Evolutionary conservation across 92 coral and sea anemone genomes (phyloP).

Genomic region (Palythoa heliodiscus): DNA sequence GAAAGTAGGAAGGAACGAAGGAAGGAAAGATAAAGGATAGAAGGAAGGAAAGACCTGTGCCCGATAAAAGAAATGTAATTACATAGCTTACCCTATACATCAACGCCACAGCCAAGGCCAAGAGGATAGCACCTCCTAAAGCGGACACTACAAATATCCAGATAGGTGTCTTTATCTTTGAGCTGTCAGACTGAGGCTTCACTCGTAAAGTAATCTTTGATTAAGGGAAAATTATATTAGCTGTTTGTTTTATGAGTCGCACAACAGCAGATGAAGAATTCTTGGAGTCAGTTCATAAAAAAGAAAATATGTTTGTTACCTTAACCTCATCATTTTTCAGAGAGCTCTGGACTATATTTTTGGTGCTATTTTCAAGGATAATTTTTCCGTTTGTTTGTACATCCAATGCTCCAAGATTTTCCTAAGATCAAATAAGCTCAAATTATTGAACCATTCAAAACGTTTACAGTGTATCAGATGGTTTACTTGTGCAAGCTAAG

Average conservation of each 20-base stretch:
- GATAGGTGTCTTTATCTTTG: conserved; percentile 19
- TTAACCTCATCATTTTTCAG: background rate
- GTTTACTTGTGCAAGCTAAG: too few relatives aligned
- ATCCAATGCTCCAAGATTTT: conserved; percentile 24
- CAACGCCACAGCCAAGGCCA: conserved; percentile 15
- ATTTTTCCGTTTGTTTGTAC: conserved; percentile 12
- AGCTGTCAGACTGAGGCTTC: conserved; percentile 19
- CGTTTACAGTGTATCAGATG: too few relatives aligned
- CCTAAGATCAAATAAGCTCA: background rate
- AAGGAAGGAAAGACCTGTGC: too few relatives aligned
- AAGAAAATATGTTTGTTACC: background rate
- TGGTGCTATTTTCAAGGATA: background rate
- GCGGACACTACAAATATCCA: conserved; percentile 42
- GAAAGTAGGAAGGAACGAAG: background rate
- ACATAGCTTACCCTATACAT: conserved; percentile 29
- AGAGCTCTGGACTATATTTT: conserved; percentile 8
- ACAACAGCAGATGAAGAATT: background rate
- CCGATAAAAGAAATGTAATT: background rate
- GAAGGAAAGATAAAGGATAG: background rate
- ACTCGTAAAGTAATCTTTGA: conserved; percentile 28
- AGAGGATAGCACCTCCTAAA: conserved; percentile 23
- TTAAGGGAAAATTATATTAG: background rate
- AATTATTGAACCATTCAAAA: background rate
- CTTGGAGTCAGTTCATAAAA: background rate
- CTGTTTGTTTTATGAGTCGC: background rate